phyloP scores from a whole-genome alignment of 2,797 vertebrate genomes.

The Kryptopterus vitreolus region DNA sequence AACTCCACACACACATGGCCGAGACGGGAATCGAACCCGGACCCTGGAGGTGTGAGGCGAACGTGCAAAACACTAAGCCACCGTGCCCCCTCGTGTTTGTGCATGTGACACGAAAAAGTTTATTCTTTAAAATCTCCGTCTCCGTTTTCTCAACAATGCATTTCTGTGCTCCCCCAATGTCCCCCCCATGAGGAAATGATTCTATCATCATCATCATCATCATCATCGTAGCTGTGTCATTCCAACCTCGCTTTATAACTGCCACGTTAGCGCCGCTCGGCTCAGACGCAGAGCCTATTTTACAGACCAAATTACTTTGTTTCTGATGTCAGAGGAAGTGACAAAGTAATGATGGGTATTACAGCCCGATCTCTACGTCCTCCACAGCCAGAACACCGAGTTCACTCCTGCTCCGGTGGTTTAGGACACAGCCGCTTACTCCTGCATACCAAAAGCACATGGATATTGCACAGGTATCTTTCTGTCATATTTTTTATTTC shows the following conservation, averaged over 20 bases:
- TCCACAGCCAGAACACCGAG: background rate
- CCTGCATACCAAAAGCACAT: background rate
- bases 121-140: too few species aligned
- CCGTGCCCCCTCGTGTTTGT: too few species aligned
- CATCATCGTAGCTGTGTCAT: slow-evolving; percentile 10
- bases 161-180: too few species aligned
- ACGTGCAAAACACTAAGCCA: too few species aligned
- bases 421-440: background rate
- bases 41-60: too few species aligned
- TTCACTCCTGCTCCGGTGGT: background rate
- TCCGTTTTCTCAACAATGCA: too few species aligned
- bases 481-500: too few species aligned
- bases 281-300: background rate
- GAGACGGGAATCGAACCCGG: too few species aligned
- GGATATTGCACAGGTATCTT: background rate
- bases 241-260: slow-evolving; percentile 17
- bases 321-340: background rate
- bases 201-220: slow-evolving; percentile 12
- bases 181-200: slow-evolving; percentile 15
- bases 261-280: background rate
- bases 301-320: background rate
- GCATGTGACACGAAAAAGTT: background rate
- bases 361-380: background rate
- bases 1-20: too few species aligned
- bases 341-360: slow-evolving; percentile 16